Evolutionary conservation across 2,113 vertebrate genomes (phyloP).

Genomic region (Bombycilla garrulus): DNA sequence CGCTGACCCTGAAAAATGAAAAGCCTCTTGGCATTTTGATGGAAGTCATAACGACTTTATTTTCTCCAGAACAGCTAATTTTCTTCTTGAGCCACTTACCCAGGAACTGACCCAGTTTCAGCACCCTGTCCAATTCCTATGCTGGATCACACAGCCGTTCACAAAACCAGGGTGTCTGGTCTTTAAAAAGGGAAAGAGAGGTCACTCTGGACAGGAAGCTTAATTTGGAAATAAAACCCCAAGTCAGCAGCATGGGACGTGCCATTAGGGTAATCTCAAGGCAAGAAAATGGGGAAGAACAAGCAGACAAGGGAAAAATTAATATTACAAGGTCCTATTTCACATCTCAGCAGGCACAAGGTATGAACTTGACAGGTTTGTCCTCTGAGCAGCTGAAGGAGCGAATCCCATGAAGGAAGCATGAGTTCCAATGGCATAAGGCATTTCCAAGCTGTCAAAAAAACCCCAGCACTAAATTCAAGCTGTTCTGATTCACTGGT

Average conservation of each 20-base stretch:
- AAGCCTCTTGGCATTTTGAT: neutral
- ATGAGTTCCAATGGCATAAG: neutral
- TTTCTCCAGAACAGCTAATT: neutral
- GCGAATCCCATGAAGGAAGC: neutral
- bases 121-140: neutral
- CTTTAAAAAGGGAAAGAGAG: neutral
- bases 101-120: neutral
- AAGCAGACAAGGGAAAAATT: neutral
- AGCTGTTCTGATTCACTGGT: slow-evolving; percentile 40
- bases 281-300: neutral
- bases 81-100: neutral
- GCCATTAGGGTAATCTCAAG: neutral
- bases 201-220: neutral
- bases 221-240: neutral
- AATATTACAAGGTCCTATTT: neutral
- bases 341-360: neutral
- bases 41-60: neutral
- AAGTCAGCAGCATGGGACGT: neutral
- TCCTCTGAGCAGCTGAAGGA: slow-evolving; percentile 14
- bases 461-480: neutral
- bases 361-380: neutral
- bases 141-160: neutral
- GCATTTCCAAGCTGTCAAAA: slow-evolving; percentile 14
- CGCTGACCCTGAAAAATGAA: neutral
- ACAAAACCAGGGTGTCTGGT: neutral